Conservation (phyloP, 2,113 vertebrate species). For the Esox niger region DNA sequence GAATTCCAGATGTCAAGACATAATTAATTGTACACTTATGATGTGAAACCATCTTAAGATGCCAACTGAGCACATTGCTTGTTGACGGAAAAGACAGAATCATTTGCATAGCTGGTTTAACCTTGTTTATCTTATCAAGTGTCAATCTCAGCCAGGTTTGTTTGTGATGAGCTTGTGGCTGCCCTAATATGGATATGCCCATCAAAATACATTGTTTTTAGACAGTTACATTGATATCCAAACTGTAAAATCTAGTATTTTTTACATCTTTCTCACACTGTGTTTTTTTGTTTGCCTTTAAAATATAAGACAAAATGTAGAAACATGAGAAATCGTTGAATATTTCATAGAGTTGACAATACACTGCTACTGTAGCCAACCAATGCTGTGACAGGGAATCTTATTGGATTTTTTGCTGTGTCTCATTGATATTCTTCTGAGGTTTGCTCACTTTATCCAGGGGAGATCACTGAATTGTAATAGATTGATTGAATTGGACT, state of each 20-base stretch:
- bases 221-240: background rate
- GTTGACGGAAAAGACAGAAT: background rate
- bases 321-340: background rate
- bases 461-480: slow-evolving; percentile 27
- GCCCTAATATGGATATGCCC: no score
- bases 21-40: slow-evolving; percentile 22
- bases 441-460: slow-evolving; percentile 6
- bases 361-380: slow-evolving; percentile 1
- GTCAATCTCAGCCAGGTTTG: no score
- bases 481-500: slow-evolving; percentile 15
- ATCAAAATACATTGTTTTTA: background rate
- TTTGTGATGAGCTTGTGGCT: no score
- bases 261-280: background rate
- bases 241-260: background rate
- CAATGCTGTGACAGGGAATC: slow-evolving; percentile 1
- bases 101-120: background rate
- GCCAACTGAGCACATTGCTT: slow-evolving; percentile 7
- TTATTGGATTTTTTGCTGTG: slow-evolving; percentile 2
- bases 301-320: background rate
- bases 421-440: slow-evolving; percentile 13
- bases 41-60: slow-evolving; percentile 1
- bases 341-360: background rate
- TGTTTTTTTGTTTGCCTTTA: background rate
- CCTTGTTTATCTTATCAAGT: background rate
- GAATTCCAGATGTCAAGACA: slow-evolving; percentile 17